Evolutionary conservation across 2,797 vertebrate genomes (phyloP).

Genomic region (Miichthys miiuy): DNA sequence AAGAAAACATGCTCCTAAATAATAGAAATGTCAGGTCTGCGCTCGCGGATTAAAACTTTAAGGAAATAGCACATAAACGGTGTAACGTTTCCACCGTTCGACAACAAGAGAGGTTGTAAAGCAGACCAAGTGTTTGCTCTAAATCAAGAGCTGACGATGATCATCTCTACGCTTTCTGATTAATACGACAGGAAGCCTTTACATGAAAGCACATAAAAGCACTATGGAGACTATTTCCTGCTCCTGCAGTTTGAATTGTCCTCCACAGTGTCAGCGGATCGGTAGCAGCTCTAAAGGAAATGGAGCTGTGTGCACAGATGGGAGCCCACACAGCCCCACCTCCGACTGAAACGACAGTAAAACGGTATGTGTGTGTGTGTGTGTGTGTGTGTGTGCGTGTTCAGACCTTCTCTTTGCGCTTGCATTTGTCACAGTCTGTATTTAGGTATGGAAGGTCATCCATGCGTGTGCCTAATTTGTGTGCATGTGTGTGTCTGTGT

Average conservation of each 20-base stretch:
- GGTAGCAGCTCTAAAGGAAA: slow-evolving; percentile 60
- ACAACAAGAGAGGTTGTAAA: slow-evolving; percentile 16
- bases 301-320: slow-evolving; percentile 60
- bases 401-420: slow-evolving; percentile 28
- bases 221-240: slow-evolving; percentile 42
- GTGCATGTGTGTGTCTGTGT: slow-evolving; percentile 37
- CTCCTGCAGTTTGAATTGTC: slow-evolving; percentile 39
- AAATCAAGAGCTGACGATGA: slow-evolving; percentile 52
- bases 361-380: not conserved
- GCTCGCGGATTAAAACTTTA: slow-evolving; percentile 36
- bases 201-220: slow-evolving; percentile 46
- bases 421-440: slow-evolving; percentile 57
- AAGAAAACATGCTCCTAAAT: not conserved
- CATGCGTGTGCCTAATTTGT: slow-evolving; percentile 51
- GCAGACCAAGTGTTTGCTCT: slow-evolving; percentile 18
- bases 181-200: slow-evolving; percentile 58
- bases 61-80: slow-evolving; percentile 46
- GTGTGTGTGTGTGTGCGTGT: slow-evolving; percentile 18
- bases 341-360: slow-evolving; percentile 22
- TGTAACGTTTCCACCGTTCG: slow-evolving; percentile 18
- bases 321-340: slow-evolving; percentile 45
- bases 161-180: slow-evolving; percentile 32
- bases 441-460: slow-evolving; percentile 70
- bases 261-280: slow-evolving; percentile 29
- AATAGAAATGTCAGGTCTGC: slow-evolving; percentile 37